Base-by-base conservation (phyloP, 2,888 invertebrate species). In the Alviniconcha strummeri region DNA sequence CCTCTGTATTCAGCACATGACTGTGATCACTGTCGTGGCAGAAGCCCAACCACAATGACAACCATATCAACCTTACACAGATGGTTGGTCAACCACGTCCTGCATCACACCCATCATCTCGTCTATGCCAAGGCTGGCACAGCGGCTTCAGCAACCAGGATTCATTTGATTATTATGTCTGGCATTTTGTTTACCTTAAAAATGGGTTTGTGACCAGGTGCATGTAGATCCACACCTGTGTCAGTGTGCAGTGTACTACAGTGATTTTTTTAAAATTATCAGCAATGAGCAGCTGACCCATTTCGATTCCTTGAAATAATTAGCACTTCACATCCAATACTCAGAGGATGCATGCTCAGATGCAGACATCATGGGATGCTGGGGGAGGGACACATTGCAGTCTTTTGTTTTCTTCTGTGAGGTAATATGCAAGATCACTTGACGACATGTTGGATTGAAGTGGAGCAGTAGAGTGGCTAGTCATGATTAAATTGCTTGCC, bases 401-500 rank as follows among this genome's bases (percentile, higher is more conserved):
- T 36, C 36, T 36, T 60, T 4, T 60, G 60, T 60, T 8, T 60
- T 60, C 13, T 60, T 60, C 60, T 60, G 9, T 60, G 9, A 11
- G 9, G 9, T 11, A 60, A 60, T 60, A 11, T 60, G 60, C 60
- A 60, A 11, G 60, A 60, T 8, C 13, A 60, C 60, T 60, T 36
- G 36, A 36, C 3, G 36, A 36, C 36, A 36, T 36, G 76, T 77
- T 56, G 56, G 57, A n/a, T 19, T 55, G 76, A 9, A 55, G n/a
- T 11, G 75, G 55, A 55, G 55, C n/a, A 57, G 64, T 78, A 57
- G 60, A 17, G 8, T 78, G 78, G 64, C 78, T 78, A 78, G 78
- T 78, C 78, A 78, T 77, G 64, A 78, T 4, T 78, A 13, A 78
- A 64, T 64, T 52, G 52, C 78, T 78, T 78, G 78, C 78, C 78